phyloP scores from a whole-genome alignment of 2,888 invertebrate species.

The Tinea pellionella region DNA sequence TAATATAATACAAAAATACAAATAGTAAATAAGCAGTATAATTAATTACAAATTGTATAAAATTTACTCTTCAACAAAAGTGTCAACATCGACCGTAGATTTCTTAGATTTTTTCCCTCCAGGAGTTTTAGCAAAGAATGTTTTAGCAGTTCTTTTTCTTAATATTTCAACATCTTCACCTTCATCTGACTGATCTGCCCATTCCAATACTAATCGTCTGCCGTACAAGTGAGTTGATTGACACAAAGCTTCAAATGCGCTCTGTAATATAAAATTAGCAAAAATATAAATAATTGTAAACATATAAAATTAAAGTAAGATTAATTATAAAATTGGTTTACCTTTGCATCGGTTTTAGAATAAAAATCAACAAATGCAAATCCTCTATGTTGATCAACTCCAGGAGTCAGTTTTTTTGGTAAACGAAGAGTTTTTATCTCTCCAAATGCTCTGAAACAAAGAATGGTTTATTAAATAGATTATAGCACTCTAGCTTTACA shows the following conservation, averaged over 20 bases:
- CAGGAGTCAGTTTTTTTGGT: conserved; percentile 86
- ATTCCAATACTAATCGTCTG: conserved; percentile 92
- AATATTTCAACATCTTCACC: conserved; percentile 82
- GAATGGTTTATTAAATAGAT: neutral
- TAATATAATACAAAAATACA: too few species aligned
- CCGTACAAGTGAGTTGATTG: conserved; percentile 99
- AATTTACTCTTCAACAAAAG: conserved; percentile 39
- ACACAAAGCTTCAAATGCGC: conserved; percentile 91
- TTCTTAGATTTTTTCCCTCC: conserved; percentile 62
- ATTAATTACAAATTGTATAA: too few species aligned
- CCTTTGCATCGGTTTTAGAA: conserved; percentile 92
- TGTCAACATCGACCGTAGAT: conserved; percentile 53
- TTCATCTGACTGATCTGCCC: conserved; percentile 82
- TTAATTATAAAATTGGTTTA: conserved; percentile 31
- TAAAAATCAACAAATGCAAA: conserved; percentile 97
- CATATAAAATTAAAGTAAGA: too few species aligned
- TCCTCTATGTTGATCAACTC: conserved; percentile 87
- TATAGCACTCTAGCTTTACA: neutral
- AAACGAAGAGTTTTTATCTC: conserved; percentile 90
- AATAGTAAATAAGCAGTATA: too few species aligned
- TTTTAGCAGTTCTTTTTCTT: conserved; percentile 85
- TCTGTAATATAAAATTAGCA: conserved; percentile 57
- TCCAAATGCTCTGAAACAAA: conserved; percentile 83
- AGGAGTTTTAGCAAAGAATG: conserved; percentile 44
- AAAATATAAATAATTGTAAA: too few species aligned